These are phyloP conservation scores for Drosophila varians DNA, from an alignment of 1,140 invertebrate species.

Conservation along the genomic window DNA sequence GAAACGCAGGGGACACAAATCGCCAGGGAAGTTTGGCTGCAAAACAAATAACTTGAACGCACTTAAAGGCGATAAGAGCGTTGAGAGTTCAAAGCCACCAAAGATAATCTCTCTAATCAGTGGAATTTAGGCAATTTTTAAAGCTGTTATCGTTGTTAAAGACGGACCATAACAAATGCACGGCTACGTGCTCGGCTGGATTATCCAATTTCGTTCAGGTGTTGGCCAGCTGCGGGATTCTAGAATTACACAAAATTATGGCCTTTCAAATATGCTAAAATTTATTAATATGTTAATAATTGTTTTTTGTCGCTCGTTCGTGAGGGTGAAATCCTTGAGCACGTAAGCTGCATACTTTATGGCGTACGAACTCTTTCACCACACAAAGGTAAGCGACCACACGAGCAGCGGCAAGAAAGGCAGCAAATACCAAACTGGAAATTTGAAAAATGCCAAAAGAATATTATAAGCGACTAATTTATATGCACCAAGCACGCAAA, in stretches of 20 bases:
- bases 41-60: slow-evolving; percentile 5
- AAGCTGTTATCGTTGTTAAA: slow-evolving; percentile 25
- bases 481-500: slow-evolving; percentile 78
- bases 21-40: slow-evolving; percentile 2
- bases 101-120: slow-evolving; percentile 15
- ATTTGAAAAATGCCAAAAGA: slow-evolving; percentile 81
- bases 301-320: slow-evolving; percentile 58
- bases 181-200: slow-evolving; percentile 39
- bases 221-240: slow-evolving; percentile 69
- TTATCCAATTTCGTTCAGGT: slow-evolving; percentile 70
- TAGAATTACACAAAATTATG: slow-evolving; percentile 80
- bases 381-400: slow-evolving; percentile 16
- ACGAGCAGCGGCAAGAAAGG: slow-evolving; percentile 12
- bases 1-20: not conserved
- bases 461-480: slow-evolving; percentile 82
- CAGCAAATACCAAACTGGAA: slow-evolving; percentile 71
- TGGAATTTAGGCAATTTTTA: slow-evolving; percentile 4
- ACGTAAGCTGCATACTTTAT: slow-evolving; percentile 76
- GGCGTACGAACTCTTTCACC: slow-evolving; percentile 79
- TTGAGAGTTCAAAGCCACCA: not conserved
- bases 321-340: slow-evolving; percentile 56
- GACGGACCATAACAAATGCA: slow-evolving; percentile 20
- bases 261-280: slow-evolving; percentile 79
- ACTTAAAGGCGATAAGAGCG: slow-evolving; percentile 35
- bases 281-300: slow-evolving; percentile 83